phyloP scores from a whole-genome alignment of 2,888 invertebrate genomes.

The Scotopteryx bipunctaria region DNA sequence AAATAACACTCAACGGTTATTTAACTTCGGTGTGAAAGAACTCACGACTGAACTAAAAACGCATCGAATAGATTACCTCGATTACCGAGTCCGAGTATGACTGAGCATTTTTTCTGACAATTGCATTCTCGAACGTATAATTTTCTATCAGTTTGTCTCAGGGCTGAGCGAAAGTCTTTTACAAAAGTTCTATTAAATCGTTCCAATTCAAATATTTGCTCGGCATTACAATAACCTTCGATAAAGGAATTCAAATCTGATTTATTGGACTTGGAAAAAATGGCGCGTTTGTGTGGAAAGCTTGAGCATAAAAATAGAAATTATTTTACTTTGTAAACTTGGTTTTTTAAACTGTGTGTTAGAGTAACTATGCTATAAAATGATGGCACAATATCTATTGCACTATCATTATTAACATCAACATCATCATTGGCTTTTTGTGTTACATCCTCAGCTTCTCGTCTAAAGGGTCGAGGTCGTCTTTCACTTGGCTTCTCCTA shows the following conservation, averaged over 20 bases:
- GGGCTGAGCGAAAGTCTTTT: conserved; percentile 36
- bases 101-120: conserved; percentile 43
- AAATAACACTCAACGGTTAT: conserved; percentile 44
- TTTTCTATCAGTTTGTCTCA: conserved; percentile 20
- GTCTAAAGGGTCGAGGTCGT: neutral
- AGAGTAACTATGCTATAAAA: no score
- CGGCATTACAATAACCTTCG: conserved; percentile 40
- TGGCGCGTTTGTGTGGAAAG: conserved; percentile 11
- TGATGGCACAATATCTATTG: no score
- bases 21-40: conserved; percentile 58
- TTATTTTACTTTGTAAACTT: neutral
- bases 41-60: conserved; percentile 56
- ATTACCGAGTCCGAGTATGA: conserved; percentile 51
- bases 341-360: no score
- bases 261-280: conserved; percentile 22
- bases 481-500: neutral
- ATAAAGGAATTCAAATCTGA: conserved; percentile 26
- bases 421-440: no score
- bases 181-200: conserved; percentile 36
- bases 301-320: neutral
- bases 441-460: neutral
- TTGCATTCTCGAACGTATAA: conserved; percentile 36
- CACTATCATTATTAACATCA: no score
- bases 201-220: conserved; percentile 45
- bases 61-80: conserved; percentile 62